These are phyloP conservation scores for Heteractis magnifica DNA, from an alignment of 92 coral and sea anemone species.

Conservation along the genomic window DNA sequence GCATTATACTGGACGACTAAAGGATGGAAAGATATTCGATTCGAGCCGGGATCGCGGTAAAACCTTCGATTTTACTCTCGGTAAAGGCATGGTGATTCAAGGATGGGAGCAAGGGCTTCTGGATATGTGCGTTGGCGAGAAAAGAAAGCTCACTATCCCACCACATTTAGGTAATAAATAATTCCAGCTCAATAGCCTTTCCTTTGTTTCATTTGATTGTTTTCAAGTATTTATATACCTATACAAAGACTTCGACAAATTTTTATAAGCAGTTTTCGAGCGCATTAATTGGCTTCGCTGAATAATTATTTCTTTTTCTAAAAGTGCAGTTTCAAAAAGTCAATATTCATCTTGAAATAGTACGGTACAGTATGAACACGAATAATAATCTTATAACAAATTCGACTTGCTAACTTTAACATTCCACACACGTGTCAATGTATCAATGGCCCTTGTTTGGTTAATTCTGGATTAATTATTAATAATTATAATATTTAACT, in stretches of 20 bases:
- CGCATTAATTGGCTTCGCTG: too few species aligned
- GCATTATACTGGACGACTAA: conserved; percentile 83
- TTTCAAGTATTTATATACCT: too few species aligned
- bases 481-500: not conserved
- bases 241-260: too few species aligned
- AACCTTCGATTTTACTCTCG: conserved; percentile 92
- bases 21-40: conserved; percentile 76
- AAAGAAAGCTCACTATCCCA: conserved; percentile 85
- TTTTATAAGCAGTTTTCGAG: too few species aligned
- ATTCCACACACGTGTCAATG: not conserved
- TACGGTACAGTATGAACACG: too few species aligned
- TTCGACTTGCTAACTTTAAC: not conserved
- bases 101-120: conserved; percentile 97
- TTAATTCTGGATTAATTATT: not conserved
- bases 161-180: conserved; percentile 73
- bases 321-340: too few species aligned
- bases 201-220: not conserved
- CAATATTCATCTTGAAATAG: too few species aligned
- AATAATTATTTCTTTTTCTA: too few species aligned
- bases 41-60: conserved; percentile 76
- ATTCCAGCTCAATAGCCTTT: not conserved
- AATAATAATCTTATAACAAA: too few species aligned
- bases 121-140: conserved; percentile 98
- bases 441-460: conserved; percentile 3
- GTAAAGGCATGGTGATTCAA: conserved; percentile 89